Percentiles rank a stretch among this genome's conserved stretches.
These are phyloP conservation scores for Nothura maculosa DNA, from an alignment of 2,797 vertebrate species.

Conservation along the genomic window DNA sequence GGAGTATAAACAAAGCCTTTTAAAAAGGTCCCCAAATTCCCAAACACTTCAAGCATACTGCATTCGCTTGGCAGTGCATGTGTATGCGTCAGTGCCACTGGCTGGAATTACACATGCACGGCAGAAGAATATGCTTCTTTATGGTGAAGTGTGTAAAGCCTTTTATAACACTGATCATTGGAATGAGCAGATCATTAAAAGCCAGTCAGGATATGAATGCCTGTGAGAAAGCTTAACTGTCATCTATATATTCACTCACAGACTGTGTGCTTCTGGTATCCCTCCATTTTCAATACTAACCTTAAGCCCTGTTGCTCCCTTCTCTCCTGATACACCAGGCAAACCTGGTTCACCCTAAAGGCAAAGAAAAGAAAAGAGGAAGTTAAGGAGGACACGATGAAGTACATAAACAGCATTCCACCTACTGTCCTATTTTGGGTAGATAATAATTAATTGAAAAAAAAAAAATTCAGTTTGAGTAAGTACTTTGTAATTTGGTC, in stretches of 20 bases:
- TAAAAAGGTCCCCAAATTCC: constrained; percentile 40
- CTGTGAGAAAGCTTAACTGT: not conserved
- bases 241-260: not conserved
- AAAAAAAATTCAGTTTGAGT: not conserved
- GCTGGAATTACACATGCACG: not conserved
- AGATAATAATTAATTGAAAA: not conserved
- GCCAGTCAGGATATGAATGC: not conserved
- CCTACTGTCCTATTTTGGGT: not conserved
- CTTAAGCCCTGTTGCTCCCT: constrained; percentile 91
- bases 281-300: constrained; percentile 80
- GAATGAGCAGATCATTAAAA: constrained; percentile 15
- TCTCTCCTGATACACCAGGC: constrained; percentile 89
- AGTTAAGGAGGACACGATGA: constrained; percentile 2
- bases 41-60: constrained; percentile 25
- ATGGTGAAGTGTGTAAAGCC: constrained; percentile 8
- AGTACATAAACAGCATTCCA: not conserved
- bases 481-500: not conserved
- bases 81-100: not conserved
- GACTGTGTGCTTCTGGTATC: not conserved
- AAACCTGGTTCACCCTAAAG: constrained; percentile 90
- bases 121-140: constrained; percentile 36
- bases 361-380: not conserved
- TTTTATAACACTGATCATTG: constrained; percentile 25
- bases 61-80: not conserved
- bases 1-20: constrained; percentile 39